Base-by-base conservation (phyloP, 2,888 invertebrate genomes). In the Hydrotaea cyrtoneurina region DNA sequence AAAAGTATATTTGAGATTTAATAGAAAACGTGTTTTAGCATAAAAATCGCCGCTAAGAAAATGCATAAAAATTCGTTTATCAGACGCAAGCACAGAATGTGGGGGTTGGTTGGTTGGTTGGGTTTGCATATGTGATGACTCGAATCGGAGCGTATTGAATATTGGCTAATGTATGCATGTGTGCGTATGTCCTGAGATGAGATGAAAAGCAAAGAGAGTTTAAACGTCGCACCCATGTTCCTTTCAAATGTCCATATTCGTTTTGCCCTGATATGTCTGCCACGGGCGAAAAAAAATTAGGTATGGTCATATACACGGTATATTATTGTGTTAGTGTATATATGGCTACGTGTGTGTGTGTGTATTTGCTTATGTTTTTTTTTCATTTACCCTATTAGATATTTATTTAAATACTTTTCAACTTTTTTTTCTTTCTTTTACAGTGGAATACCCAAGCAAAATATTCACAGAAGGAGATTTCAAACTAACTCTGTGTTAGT, bases 21-120 rank as follows among this genome's bases (percentile, higher is more conserved):
- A 91, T 91, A 90, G 90, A 90, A 91, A 91, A 91, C 90, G 90
- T 91, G 90, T 90, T 89, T 89, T 85, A 87, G 90, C 90, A 91
- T 91, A 91, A 91, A 90, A 90, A 90, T 90, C 88, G 87, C 88
- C 91, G 90, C 91, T 90, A 91, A 90, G 91, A 89, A 91, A 90
- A 89, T 90, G 90, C 87, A 87, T 87, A 85, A 87, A 87, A 86
- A 80, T 84, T 53, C 50, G 43, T 50, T n/a, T 57, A 23, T 39
- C 39, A 21, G 19, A 71, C 71, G 74, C 80, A 64, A 17, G 66
- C 36, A 50, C 64, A 36, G 46, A 39, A 84, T 19, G 11, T 11
- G 19, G 0, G 66, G 21, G 19, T n/a, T n/a, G n/a, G n/a, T n/a
- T n/a, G n/a, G n/a, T n/a, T n/a, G 69, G 21, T 11, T 66, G 21